Evolutionary conservation across 2,113 vertebrate genomes (phyloP).

Genomic region (Cettia cetti): DNA sequence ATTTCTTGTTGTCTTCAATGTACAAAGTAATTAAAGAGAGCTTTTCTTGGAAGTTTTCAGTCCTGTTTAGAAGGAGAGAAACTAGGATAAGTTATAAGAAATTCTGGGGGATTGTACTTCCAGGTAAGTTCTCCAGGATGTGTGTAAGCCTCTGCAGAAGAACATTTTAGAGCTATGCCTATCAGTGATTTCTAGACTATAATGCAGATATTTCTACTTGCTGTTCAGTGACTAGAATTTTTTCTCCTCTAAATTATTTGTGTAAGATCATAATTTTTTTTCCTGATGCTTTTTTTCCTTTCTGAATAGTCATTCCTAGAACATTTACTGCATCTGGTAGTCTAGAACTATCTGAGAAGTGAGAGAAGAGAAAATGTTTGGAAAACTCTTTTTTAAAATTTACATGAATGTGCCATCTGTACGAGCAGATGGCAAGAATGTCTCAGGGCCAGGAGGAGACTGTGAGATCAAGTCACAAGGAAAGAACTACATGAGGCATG

Average conservation of each 20-base stretch:
- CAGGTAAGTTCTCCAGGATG: neutral
- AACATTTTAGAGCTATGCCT: neutral
- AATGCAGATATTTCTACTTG: neutral
- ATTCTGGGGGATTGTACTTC: neutral
- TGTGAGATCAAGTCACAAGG: neutral
- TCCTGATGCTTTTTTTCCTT: neutral
- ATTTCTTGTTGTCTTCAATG: neutral
- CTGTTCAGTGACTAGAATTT: neutral
- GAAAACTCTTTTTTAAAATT: constrained; percentile 37
- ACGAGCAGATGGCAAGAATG: constrained; percentile 63
- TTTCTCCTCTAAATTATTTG: neutral
- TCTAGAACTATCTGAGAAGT: neutral
- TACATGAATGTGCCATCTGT: constrained; percentile 51
- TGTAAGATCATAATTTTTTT: neutral
- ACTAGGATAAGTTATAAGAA: neutral
- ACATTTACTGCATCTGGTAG: neutral
- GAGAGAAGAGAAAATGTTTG: neutral
- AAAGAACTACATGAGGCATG: neutral
- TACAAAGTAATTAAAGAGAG: neutral
- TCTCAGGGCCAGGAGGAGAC: constrained; percentile 22
- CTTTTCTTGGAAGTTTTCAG: neutral
- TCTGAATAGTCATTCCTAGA: neutral
- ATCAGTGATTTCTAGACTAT: neutral
- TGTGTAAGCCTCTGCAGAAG: neutral
- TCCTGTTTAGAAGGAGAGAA: neutral